A percentile compares a stretch with the other conserved stretches of the same genome.
phyloP scores from a whole-genome alignment of 2,113 vertebrate species.

The Nesogale talazaci region DNA sequence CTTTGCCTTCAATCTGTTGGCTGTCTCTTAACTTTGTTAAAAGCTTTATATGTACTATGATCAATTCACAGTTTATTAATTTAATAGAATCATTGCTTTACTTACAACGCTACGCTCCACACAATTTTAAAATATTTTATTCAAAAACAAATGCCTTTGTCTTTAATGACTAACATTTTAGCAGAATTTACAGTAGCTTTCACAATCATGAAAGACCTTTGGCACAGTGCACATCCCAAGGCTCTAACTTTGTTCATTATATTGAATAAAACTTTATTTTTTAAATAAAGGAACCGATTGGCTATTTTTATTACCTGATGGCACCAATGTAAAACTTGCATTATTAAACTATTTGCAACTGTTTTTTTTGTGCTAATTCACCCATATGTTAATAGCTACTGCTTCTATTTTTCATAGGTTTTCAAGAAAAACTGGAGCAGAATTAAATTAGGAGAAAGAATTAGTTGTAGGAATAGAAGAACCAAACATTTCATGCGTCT shows the following conservation, averaged over 20 bases:
- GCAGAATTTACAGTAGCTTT: neutral
- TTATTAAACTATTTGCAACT: neutral
- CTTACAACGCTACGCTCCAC: rapidly evolving
- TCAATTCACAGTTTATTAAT: neutral
- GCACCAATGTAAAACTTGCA: neutral
- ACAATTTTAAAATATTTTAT: neutral
- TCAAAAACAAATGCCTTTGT: neutral
- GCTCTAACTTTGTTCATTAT: neutral
- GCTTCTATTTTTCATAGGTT: rapidly evolving
- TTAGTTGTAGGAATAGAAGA: rapidly evolving
- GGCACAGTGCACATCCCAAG: neutral
- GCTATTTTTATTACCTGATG: neutral
- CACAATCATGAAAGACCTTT: neutral
- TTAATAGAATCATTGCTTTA: neutral
- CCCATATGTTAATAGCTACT: rapidly evolving
- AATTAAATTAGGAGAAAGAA: too few species aligned
- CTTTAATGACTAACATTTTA: neutral
- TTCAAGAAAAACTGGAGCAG: neutral
- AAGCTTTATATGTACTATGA: rapidly evolving
- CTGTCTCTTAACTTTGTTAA: neutral
- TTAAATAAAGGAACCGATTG: neutral
- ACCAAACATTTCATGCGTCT: rapidly evolving
- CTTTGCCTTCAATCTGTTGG: neutral
- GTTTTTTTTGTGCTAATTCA: neutral
- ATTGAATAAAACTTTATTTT: neutral